Evolutionary conservation across 2,113 vertebrate genomes (phyloP), one percentile per base, ranked within the genome.

Genomic region (Rhinolophus ferrumequinum): DNA sequence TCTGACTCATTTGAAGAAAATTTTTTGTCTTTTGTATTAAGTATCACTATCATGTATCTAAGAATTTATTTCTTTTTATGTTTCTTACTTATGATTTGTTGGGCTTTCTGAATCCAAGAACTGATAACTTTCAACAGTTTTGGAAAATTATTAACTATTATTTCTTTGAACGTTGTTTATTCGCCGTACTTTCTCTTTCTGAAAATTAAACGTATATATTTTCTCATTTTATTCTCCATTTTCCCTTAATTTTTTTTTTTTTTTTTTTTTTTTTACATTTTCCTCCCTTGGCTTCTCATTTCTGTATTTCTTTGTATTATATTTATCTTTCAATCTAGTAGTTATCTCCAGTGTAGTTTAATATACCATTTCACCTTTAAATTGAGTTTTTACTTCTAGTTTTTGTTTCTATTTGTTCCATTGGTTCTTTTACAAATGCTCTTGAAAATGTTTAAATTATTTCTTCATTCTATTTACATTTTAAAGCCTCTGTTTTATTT

Each of bases 241-340:
- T 67, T 35, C 22, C 38, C 4, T 82, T 93, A 44, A 66, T 30
- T 24, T 90, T 94, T 87, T 11, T 94, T 87, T 82, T 96, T 88
- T 50, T n/a, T 30, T 24, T 90, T 94, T 87, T 11, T 94, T 87
- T 82, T 96, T 88, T 50, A 47, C 6, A 18, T 88, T 64, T 88
- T 94, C 35, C 50, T 76, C 60, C 70, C 26, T 54, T 35, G 50
- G 12, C 3, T 19, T 84, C 56, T 92, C 19, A 73, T 44, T 50
- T 93, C 86, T 60, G 5, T 15, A 77, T 58, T 84, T 84, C 35
- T 19, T 72, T 83, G 54, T 62, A 56, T 72, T 83, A 47, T 62
- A 56, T 88, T 62, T 79, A 69, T 30, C 85, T 84, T 70, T 24
- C 52, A 54, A 3, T 30, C 82, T 84, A 44, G 18, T 70, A 54